phyloP scores from a whole-genome alignment of 64 coral and sea anemone genomes.

The Dendronephthya gigantea region DNA sequence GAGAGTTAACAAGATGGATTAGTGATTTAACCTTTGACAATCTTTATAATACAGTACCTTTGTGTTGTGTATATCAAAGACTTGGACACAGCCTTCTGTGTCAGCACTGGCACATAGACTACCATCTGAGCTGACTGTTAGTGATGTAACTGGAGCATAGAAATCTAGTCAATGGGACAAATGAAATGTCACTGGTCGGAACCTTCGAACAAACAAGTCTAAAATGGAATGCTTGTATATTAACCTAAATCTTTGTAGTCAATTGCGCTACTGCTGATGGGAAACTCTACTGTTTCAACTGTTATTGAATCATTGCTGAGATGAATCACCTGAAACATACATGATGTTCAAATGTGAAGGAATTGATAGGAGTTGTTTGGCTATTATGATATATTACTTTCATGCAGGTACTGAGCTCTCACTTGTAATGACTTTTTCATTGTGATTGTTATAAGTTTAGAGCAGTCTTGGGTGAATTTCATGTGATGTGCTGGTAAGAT shows the following conservation, averaged over 20 bases:
- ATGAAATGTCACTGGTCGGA: background rate
- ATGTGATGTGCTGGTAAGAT: slow-evolving; percentile 57
- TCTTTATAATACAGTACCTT: slow-evolving; percentile 44
- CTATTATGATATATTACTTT: background rate
- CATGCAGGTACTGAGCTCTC: background rate
- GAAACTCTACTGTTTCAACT: background rate
- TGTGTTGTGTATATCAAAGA: slow-evolving; percentile 46
- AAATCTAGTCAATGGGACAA: background rate
- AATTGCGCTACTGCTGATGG: background rate
- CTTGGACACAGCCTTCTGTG: slow-evolving; percentile 39
- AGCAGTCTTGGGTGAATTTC: slow-evolving; percentile 50
- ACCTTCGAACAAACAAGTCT: background rate
- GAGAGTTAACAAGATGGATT: no score
- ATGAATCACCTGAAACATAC: background rate
- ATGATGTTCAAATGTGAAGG: background rate
- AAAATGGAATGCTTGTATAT: background rate
- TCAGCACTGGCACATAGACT: slow-evolving; percentile 64
- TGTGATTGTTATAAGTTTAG: slow-evolving; percentile 53
- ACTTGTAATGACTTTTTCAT: slow-evolving; percentile 65
- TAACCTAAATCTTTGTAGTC: background rate
- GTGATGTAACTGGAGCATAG: background rate
- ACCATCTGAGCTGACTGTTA: slow-evolving; percentile 52
- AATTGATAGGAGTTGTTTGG: no score
- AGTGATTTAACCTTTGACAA: background rate
- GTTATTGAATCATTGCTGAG: background rate